These are phyloP conservation scores for Saccopteryx bilineata DNA, from an alignment of 2,113 vertebrate species.

Conservation along the genomic window DNA sequence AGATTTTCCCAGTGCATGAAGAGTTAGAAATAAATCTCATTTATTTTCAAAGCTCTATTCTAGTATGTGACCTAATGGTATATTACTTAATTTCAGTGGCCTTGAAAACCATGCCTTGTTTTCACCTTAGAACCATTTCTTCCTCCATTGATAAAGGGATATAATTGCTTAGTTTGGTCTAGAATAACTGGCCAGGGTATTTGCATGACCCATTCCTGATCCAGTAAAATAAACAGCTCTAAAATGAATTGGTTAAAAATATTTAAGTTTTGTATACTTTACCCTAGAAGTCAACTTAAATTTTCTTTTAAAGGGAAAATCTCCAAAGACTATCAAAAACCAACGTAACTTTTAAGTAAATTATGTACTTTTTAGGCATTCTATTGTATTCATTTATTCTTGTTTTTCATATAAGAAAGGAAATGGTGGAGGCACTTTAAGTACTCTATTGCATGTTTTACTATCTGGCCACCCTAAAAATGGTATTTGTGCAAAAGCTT, in stretches of 20 bases:
- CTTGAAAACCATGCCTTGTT: conserved; percentile 45
- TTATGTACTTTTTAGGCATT: neutral
- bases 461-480: neutral
- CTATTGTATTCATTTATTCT: neutral
- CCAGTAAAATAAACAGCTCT: neutral
- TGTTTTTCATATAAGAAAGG: neutral
- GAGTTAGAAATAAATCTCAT: conserved; percentile 67
- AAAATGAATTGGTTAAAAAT: neutral
- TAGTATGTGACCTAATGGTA: conserved; percentile 19
- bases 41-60: conserved; percentile 47
- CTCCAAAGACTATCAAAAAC: neutral
- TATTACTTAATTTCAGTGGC: conserved; percentile 50
- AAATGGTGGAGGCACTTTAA: neutral
- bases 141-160: neutral
- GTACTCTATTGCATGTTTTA: neutral
- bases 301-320: conserved; percentile 57
- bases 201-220: neutral
- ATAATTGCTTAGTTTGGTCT: conserved; percentile 32
- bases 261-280: conserved; percentile 14
- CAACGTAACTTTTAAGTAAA: neutral
- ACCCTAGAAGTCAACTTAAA: conserved; percentile 1
- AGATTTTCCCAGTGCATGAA: conserved; percentile 75
- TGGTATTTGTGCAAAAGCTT: neutral
- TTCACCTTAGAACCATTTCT: neutral
- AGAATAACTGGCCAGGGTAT: neutral